Evolutionary conservation across 2,888 invertebrate species (phyloP).

Genomic region (Cyclophora albipunctata): DNA sequence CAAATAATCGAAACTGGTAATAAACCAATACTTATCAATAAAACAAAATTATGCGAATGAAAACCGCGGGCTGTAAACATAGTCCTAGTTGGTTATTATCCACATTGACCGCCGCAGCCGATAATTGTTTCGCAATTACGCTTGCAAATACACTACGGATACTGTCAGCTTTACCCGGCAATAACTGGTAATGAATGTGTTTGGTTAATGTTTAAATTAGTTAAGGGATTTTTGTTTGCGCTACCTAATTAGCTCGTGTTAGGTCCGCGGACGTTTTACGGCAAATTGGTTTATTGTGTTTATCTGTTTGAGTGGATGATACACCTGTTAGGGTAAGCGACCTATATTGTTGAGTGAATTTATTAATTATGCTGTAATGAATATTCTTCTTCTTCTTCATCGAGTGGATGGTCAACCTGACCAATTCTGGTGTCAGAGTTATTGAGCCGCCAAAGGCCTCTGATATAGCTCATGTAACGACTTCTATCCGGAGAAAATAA

Average conservation of each 20-base stretch:
- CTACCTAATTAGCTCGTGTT: not conserved
- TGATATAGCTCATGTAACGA: no score
- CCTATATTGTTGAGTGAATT: not conserved
- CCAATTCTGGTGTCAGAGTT: no score
- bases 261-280: not conserved
- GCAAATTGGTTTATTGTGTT: no score
- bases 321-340: not conserved
- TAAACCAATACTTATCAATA: not conserved
- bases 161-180: conserved; percentile 3
- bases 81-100: conserved; percentile 6
- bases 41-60: not conserved
- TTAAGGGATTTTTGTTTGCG: not conserved
- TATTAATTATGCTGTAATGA: no score
- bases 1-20: not conserved
- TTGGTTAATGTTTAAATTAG: conserved; percentile 9
- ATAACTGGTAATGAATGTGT: conserved; percentile 15
- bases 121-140: conserved; percentile 23
- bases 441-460: no score
- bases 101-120: conserved; percentile 4
- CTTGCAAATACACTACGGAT: conserved; percentile 8
- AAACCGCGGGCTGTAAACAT: not conserved
- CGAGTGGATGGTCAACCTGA: no score
- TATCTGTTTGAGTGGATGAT: not conserved
- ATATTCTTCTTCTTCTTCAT: no score
- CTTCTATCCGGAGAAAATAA: no score